phyloP scores from a whole-genome alignment of 2,797 vertebrate species.

The Gobionotothen gibberifrons region DNA sequence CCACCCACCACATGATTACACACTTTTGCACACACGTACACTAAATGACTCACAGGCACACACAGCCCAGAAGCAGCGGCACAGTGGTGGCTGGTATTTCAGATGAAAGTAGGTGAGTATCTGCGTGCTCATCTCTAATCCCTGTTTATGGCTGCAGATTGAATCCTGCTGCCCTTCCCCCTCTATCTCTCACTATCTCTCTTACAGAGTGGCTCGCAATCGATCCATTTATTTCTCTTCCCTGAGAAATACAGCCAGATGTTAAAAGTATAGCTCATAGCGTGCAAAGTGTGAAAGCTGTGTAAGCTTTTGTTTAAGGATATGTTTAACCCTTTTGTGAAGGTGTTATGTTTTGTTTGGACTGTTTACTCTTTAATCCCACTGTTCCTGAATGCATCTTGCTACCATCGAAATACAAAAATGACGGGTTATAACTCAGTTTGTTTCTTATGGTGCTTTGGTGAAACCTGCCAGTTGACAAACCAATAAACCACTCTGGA shows the following conservation, averaged over 20 bases:
- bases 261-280: constrained; percentile 31
- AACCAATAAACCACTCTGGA: constrained; percentile 77
- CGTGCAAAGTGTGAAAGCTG: constrained; percentile 38
- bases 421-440: constrained; percentile 45
- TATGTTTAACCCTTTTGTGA: constrained; percentile 48
- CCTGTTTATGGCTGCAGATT: constrained; percentile 64
- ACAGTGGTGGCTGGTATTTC: constrained; percentile 54
- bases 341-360: constrained; percentile 50
- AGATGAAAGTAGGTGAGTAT: constrained; percentile 60
- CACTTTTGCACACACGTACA: constrained; percentile 1
- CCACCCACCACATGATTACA: constrained; percentile 49
- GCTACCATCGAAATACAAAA: constrained; percentile 52
- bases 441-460: constrained; percentile 78
- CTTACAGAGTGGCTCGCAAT: constrained; percentile 39
- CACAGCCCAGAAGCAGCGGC: constrained; percentile 24
- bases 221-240: constrained; percentile 55
- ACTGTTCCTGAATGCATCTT: constrained; percentile 55
- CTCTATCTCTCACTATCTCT: constrained; percentile 7
- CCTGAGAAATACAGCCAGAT: constrained; percentile 46
- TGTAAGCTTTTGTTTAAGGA: constrained; percentile 46
- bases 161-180: constrained; percentile 53
- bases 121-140: constrained; percentile 78
- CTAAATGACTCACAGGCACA: constrained; percentile 15
- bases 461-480: constrained; percentile 69
- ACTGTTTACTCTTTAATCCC: constrained; percentile 54